Evolutionary conservation across 2,797 vertebrate species (phyloP), one percentile per base, ranked within the genome.

Genomic region (Phataginus tetradactyla): DNA sequence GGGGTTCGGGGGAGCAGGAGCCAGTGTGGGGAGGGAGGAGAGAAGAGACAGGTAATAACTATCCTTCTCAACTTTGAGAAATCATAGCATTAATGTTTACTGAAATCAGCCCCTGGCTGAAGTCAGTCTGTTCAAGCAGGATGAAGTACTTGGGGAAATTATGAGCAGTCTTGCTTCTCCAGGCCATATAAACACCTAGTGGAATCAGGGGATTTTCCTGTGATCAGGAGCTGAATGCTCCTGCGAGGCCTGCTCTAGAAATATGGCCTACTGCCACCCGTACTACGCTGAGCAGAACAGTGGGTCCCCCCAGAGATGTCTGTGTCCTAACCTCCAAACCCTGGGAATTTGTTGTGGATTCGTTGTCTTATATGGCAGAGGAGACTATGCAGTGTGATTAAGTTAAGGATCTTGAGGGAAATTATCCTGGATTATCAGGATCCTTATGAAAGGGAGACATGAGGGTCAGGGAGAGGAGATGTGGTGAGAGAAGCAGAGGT

Each of bases 1-100:
- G 53, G 55, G 3, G 18, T n/a, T 5, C 0, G 0, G 2, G 23
- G 7, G 4, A 2, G 1, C 18, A 32, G 68, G 25, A 77, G 29
- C 53, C 10, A 39, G 13, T 27, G 14, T 63, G 12, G 20, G 55
- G 10, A 45, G 37, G 37, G 75, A n/a, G 17, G 32, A 14, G 34
- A 57, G 3, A 1, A 4, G 15, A 71, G 59, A 77, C 37, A 78
- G 20, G 27, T 18, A 32, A 2, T 9, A 77, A n/a, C 27, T 55
- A 5, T 53, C 37, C 34, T 92, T 93, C 12, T 90, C 42, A 71
- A 55, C 66, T 64, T 34, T 37, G 32, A 88, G 29, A 85, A 72
- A 78, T n/a, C 45, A 71, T 37, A 4, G 5, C 39, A 85, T 93
- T 42, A 61, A 5, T 23, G 17, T 77, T 57, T 68, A 23, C 49